Evolutionary conservation across 1,140 invertebrate genomes (phyloP), one percentile per base, ranked within the genome.

Genomic region (Heliconius eleuchia): DNA sequence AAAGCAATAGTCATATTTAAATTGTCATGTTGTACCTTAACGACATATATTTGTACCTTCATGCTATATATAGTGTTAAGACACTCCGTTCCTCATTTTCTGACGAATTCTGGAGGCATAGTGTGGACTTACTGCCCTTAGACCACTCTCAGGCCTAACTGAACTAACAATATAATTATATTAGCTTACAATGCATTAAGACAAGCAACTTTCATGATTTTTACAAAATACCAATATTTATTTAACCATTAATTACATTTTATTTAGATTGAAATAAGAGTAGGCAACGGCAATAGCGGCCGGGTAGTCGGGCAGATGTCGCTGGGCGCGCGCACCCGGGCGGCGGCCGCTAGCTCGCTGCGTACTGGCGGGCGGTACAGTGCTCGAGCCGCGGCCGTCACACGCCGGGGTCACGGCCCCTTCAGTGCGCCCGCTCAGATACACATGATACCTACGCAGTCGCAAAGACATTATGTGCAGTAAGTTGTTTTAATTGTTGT

Each of bases 291-390:
- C 16, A 91, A 76, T 71, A 88, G 96, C 39, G 95, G 96, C 76
- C 96, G 96, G 75, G 94, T 92, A 30, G 92, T 94, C 5, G 93
- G 93, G 57, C 92, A 94, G 81, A 94, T 94, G 93, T 94, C 93
- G 0, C 74, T 94, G 19, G 92, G 92, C 1, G 84, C 91, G 1
- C 82, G 87, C 0, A 94, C 93, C 1, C 86, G 91, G 1, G 93
- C 92, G 8, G 93, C 93, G 0, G 89, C 91, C 0, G 92, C 91
- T 0, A 93, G 91, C 77, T 91, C 91, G 0, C 80, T 93, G 39
- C 85, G 92, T 0, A 85, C 89, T 13, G 92, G 92, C 70, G 93
- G 93, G 0, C 83, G 89, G 0, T 94, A 94, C 81, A 92, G 87
- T 74, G 92, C 92, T n/a, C 88, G 93, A 11, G 93, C 93, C 9